Percentiles rank a stretch among this genome's conserved stretches.
Evolutionary conservation across 2,888 invertebrate species (phyloP).

Genomic region (Orthosia gracilis): DNA sequence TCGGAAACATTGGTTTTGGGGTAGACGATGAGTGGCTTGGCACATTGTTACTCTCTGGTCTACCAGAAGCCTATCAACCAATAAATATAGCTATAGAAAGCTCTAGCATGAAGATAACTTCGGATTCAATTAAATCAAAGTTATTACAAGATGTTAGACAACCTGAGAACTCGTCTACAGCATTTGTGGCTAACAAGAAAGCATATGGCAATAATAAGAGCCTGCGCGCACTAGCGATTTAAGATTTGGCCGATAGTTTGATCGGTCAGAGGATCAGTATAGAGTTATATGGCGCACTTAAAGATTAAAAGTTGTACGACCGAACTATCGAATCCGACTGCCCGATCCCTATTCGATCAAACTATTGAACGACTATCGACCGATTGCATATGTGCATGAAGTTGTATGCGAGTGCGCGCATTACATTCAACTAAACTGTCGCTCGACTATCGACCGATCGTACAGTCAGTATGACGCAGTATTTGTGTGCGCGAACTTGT

Average conservation of each 20-base stretch:
- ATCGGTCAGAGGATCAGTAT: too few relatives aligned
- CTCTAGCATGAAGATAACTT: conserved; percentile 47
- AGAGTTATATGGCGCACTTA: not conserved
- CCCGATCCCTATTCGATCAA: not conserved
- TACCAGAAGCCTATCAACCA: conserved; percentile 50
- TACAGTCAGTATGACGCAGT: too few relatives aligned
- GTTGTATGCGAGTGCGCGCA: too few relatives aligned
- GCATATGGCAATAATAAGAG: too few relatives aligned
- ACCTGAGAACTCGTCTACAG: not conserved
- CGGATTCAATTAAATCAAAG: conserved; percentile 54
- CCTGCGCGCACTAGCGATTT: too few relatives aligned
- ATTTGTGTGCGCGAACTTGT: too few relatives aligned
- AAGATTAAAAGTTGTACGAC: not conserved
- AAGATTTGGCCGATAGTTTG: conserved; percentile 3
- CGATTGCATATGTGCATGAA: too few relatives aligned
- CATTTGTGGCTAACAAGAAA: conserved; percentile 23
- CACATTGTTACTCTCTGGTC: conserved; percentile 43
- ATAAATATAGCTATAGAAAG: conserved; percentile 55
- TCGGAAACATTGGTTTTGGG: conserved; percentile 52
- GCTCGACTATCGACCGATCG: too few relatives aligned
- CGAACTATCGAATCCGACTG: conserved; percentile 4
- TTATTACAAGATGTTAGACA: conserved; percentile 37
- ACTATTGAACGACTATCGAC: not conserved
- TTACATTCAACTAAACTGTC: too few relatives aligned
- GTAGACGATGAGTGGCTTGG: conserved; percentile 42